These are phyloP conservation scores for Micrasema longulum DNA, from an alignment of 1,140 invertebrate species.

Conservation along the genomic window DNA sequence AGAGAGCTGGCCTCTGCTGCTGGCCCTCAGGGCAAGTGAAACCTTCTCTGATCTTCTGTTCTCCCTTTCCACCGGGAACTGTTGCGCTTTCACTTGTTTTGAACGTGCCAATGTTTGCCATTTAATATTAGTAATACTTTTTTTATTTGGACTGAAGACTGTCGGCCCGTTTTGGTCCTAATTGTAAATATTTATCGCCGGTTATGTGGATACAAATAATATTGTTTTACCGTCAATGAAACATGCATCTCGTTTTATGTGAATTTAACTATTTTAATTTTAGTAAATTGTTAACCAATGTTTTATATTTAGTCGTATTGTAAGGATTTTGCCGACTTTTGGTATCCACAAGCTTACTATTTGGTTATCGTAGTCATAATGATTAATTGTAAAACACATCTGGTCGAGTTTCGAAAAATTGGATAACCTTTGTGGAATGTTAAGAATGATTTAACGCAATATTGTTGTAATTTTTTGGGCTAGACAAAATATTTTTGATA, in stretches of 20 bases:
- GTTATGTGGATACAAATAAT: constrained; percentile 41
- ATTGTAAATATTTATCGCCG: constrained; percentile 52
- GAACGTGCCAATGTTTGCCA: constrained; percentile 53
- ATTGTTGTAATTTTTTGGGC: constrained; percentile 56
- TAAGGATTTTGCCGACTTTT: constrained; percentile 55
- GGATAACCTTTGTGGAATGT: constrained; percentile 36
- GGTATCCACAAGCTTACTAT: constrained; percentile 54
- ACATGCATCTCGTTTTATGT: constrained; percentile 49
- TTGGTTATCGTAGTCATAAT: constrained; percentile 50
- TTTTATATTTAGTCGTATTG: constrained; percentile 52
- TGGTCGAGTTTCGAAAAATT: constrained; percentile 37
- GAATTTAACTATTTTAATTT: constrained; percentile 45
- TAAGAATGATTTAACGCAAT: constrained; percentile 44
- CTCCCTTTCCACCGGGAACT: constrained; percentile 22
- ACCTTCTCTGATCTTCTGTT: neutral
- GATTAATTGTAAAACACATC: constrained; percentile 39
- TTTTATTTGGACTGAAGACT: constrained; percentile 53
- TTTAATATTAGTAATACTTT: constrained; percentile 51
- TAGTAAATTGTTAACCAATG: constrained; percentile 55
- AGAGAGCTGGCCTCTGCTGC: constrained; percentile 24
- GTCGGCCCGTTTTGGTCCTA: constrained; percentile 48
- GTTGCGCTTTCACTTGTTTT: constrained; percentile 52
- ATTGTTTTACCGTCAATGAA: constrained; percentile 49
- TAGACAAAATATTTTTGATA: constrained; percentile 71
- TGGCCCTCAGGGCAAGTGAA: constrained; percentile 47